Conservation (phyloP, 1,140 invertebrate genomes). For the Sycophila sp. region DNA sequence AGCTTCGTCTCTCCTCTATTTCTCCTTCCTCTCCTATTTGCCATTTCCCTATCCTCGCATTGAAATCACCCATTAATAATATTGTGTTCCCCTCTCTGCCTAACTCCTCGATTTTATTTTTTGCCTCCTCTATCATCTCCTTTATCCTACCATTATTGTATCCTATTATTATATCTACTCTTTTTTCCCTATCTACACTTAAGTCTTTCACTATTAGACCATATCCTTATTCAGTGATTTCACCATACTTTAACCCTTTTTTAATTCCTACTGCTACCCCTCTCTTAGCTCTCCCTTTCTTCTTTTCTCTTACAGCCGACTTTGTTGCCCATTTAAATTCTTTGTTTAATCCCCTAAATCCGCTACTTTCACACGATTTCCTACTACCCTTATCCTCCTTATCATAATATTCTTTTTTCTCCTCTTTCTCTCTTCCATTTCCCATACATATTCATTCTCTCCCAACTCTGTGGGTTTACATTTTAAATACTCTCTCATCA, state of each 20-base stretch:
- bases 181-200: background rate
- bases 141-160: slow-evolving; percentile 18
- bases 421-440: slow-evolving; percentile 7
- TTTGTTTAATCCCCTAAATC: slow-evolving; percentile 3
- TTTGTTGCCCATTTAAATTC: slow-evolving; percentile 6
- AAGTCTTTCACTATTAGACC: slow-evolving; percentile 3
- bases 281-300: slow-evolving; percentile 19
- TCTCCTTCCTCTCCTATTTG: background rate
- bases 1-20: background rate
- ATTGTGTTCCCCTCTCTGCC: background rate
- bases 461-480: too few relatives aligned
- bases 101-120: background rate
- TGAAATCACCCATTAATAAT: background rate
- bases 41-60: slow-evolving; percentile 1
- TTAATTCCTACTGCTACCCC: slow-evolving; percentile 29
- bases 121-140: background rate
- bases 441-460: too few relatives aligned
- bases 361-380: background rate
- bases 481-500: too few relatives aligned
- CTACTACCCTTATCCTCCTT: too few relatives aligned
- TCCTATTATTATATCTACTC: background rate
- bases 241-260: background rate
- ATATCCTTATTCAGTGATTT: slow-evolving; percentile 14
- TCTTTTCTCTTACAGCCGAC: slow-evolving; percentile 1
- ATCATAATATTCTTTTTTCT: too few relatives aligned